Conservation (phyloP, 2,888 invertebrate species). For the Drosophila limbata region DNA sequence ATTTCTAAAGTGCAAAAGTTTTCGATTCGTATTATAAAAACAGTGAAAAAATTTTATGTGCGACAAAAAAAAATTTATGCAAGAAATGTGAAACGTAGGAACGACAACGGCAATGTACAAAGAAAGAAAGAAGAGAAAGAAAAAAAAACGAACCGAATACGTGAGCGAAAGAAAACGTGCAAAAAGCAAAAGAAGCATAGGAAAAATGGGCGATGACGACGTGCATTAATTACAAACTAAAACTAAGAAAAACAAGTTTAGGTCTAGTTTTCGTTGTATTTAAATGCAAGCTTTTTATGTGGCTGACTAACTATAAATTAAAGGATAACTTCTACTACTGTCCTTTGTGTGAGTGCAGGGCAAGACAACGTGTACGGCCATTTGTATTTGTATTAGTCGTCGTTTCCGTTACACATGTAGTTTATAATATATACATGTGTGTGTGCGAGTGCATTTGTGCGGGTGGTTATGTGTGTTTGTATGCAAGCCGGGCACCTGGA, state of each 20-base stretch:
- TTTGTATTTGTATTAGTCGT: conserved; percentile 43
- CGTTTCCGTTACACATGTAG: conserved; percentile 68
- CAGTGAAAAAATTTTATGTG: conserved; percentile 67
- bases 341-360: conserved; percentile 39
- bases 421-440: conserved; percentile 25
- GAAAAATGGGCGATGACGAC: conserved; percentile 72
- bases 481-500: conserved; percentile 73
- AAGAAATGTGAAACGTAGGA: conserved; percentile 83
- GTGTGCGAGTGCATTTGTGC: conserved; percentile 43
- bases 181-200: conserved; percentile 60
- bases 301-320: conserved; percentile 44
- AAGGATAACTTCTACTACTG: conserved; percentile 16
- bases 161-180: conserved; percentile 74
- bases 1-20: conserved; percentile 46
- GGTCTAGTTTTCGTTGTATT: conserved; percentile 29
- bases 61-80: conserved; percentile 75
- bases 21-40: conserved; percentile 35
- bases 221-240: conserved; percentile 67
- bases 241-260: conserved; percentile 56
- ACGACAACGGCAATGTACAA: conserved; percentile 62
- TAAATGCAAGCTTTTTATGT: conserved; percentile 13
- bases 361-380: conserved; percentile 68
- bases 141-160: conserved; percentile 54
- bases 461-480: conserved; percentile 29
- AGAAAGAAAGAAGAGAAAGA: conserved; percentile 51